Percentiles rank a stretch among this genome's conserved stretches.
Conservation (phyloP, 2,888 invertebrate genomes). For the Spisula solida region DNA sequence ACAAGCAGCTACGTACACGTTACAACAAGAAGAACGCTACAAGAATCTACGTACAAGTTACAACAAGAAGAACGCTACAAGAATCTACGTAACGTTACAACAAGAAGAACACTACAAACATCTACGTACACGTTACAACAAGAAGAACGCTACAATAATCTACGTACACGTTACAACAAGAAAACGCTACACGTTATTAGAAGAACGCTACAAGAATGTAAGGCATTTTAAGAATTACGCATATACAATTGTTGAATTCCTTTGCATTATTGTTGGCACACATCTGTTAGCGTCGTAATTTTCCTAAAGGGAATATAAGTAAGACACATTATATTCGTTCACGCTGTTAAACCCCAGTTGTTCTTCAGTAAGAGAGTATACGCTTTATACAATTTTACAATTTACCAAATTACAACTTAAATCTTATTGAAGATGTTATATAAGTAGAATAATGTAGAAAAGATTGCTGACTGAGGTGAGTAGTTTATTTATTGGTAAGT, state of each 20-base stretch:
- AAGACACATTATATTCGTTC: not conserved
- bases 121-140: too few relatives aligned
- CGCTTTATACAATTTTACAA: not conserved
- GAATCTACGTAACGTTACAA: too few relatives aligned
- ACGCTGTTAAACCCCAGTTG: not conserved
- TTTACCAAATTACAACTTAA: not conserved
- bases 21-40: too few relatives aligned
- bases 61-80: too few relatives aligned
- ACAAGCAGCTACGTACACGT: too few relatives aligned
- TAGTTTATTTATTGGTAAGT: not conserved
- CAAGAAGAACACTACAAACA: too few relatives aligned
- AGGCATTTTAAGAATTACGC: not conserved
- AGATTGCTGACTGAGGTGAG: not conserved
- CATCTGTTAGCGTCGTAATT: not conserved
- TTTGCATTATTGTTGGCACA: not conserved
- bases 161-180: too few relatives aligned
- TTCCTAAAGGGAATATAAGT: not conserved
- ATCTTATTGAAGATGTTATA: not conserved
- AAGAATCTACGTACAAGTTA: too few relatives aligned
- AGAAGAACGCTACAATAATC: too few relatives aligned
- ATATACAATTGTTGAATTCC: not conserved
- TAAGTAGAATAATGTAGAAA: not conserved
- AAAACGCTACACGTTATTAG: not conserved
- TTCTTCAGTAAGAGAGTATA: not conserved
- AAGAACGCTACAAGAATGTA: not conserved